Evolutionary conservation across 64 coral and sea anemone genomes (phyloP), one percentile per base, ranked within the genome.

Genomic region (Trachythela sp.): DNA sequence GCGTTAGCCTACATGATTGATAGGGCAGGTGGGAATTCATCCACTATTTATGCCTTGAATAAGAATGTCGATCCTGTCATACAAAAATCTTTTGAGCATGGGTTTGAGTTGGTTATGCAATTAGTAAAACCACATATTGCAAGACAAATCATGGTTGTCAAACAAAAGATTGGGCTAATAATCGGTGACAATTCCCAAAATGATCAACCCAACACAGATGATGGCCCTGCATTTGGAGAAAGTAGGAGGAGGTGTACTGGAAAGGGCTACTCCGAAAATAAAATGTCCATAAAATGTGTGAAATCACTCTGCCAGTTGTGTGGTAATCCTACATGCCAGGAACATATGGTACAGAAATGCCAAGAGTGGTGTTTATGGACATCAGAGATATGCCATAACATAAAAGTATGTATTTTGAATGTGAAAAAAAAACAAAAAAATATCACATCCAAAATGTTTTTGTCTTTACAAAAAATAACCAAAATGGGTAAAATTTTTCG

Each of bases 41-140:
- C 67, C 39, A 76, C 87, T 24, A 33, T 88, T 39, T n/a, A 29
- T 20, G 87, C 87, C 59, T 45, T 88, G 87, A 88, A 88, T 75
- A 35, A 39, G 26, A 43, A 36, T 2, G 8, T 41, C 1, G n/a
- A 70, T 37, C 87, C 87, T 17, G 45, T 59, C 39, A 64, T 2
- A 68, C 54, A 68, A 87, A 64, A 87, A 39, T 54, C 86, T 33
- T 68, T 32, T 33, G 39, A 88, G 39, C 71, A 75, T 75, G 34
- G 87, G 38, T 88, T 64, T 40, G 27, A 76, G 22, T 43, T 88
- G 64, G 87, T 43, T 27, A 76, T 22, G 68, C 51, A 88, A 48
- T 71, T 88, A 4, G 67, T 88, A 48, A 64, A 75, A 31, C 87
- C 87, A n/a, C 18, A 58, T n/a, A 58, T 58, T 58, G 7, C 54